A percentile compares a stretch with the other conserved stretches of the same genome.
Evolutionary conservation across 53 echinoderm and acorn worm genomes (phyloP).

Genomic region (Zoroaster sp.): DNA sequence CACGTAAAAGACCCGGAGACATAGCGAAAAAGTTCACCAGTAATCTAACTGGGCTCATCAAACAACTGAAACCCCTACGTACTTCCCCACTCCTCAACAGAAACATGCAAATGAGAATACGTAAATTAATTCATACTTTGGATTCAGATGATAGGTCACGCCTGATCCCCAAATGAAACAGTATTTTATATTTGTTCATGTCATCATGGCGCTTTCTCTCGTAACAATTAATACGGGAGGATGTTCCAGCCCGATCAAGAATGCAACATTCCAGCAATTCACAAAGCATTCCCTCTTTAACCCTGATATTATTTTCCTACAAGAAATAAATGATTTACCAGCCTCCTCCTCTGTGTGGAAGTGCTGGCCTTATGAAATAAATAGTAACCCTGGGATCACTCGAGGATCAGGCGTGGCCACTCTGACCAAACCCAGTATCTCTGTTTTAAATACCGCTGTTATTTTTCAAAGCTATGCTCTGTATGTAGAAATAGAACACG

Average conservation of each 20-base stretch:
- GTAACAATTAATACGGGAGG: not conserved
- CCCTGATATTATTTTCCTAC: constrained; percentile 4
- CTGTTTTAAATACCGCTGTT: not conserved
- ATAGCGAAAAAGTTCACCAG: too few relatives aligned
- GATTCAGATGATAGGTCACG: too few relatives aligned
- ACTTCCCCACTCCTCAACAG: too few relatives aligned
- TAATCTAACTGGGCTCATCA: too few relatives aligned
- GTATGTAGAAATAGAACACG: not conserved
- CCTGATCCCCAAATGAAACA: too few relatives aligned
- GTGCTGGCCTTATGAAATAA: not conserved
- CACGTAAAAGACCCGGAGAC: too few relatives aligned
- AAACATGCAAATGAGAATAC: too few relatives aligned
- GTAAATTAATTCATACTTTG: too few relatives aligned
- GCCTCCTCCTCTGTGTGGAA: not conserved
- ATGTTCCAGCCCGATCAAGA: not conserved
- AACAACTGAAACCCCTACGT: too few relatives aligned
- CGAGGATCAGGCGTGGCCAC: not conserved
- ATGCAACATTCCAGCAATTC: not conserved
- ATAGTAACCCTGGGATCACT: not conserved
- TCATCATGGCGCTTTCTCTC: too few relatives aligned
- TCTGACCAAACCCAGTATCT: not conserved
- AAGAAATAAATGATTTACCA: not conserved
- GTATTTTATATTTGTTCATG: too few relatives aligned
- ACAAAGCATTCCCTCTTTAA: not conserved
- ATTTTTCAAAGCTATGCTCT: not conserved